Evolutionary conservation across 2,797 vertebrate species (phyloP), one percentile per base, ranked within the genome.

Genomic region (Coregonus suidteri): DNA sequence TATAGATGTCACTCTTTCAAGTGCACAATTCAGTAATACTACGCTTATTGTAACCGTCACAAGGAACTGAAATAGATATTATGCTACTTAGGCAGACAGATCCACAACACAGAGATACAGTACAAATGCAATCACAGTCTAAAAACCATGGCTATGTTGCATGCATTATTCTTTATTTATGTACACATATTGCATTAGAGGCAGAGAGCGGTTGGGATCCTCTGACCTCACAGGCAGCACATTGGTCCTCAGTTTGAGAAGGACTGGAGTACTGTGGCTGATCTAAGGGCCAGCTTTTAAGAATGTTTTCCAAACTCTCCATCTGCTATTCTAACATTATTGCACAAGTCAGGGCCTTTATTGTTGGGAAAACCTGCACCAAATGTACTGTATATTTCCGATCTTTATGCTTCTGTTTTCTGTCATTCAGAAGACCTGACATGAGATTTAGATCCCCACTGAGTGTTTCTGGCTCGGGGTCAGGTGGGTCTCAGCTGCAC

Each of bases 1-100:
- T 64, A 4, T 83, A 81, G 82, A 78, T 73, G 71, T 35, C 77
- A 69, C 71, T 80, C 54, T 47, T 47, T 47, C 54, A 82, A 85
- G 83, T 88, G 89, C 86, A 91, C 91, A 91, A 90, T 89, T 83
- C 87, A 91, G 82, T 89, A 90, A 90, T 86, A 89, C 88, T 89
- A 89, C 86, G 91, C 85, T 88, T 81, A 83, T 75, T 73, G 84
- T 2, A 69, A 18, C 88, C 89, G 88, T 90, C 89, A 91, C 66
- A 70, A 66, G 68, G 59, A 15, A 41, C 25, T 4, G 62, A 4
- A 13, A 20, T 52, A 31, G 25, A 14, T 1, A 53, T n/a, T 4
- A 30, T 9, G 20, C 11, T 51, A n/a, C 7, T 72, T 53, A 11
- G 18, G 35, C 68, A 47, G 18, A 70, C 31, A 37, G n/a, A 77